These are phyloP conservation scores for Chrosomus eos DNA, from an alignment of 2,797 vertebrate genomes.

Conservation along the genomic window DNA sequence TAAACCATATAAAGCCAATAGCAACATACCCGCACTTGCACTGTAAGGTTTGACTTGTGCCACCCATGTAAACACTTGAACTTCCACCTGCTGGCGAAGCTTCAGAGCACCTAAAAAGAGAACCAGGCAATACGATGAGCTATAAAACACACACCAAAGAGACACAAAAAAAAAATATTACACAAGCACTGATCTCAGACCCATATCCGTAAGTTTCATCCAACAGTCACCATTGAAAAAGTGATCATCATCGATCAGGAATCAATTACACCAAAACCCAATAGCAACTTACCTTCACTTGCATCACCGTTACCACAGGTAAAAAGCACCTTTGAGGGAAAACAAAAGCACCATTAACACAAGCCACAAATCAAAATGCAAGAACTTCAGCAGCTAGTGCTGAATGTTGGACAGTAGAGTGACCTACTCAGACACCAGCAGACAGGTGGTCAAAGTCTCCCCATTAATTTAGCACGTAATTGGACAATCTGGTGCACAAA, in stretches of 20 bases:
- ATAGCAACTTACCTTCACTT: slow-evolving; percentile 50
- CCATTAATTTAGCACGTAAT: slow-evolving; percentile 85
- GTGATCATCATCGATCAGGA: slow-evolving; percentile 86
- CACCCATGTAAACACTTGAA: too few species aligned
- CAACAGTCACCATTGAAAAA: slow-evolving; percentile 80
- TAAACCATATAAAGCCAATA: slow-evolving; percentile 34
- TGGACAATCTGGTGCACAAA: slow-evolving; percentile 83
- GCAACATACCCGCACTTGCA: slow-evolving; percentile 52
- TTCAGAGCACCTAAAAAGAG: not conserved
- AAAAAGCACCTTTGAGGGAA: not conserved
- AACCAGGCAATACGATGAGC: not conserved
- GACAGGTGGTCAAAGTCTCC: slow-evolving; percentile 87
- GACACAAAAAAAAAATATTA: too few species aligned
- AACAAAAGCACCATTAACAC: not conserved
- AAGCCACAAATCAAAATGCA: too few species aligned
- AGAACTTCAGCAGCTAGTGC: too few species aligned
- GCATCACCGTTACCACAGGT: not conserved
- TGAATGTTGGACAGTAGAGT: slow-evolving; percentile 86
- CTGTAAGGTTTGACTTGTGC: not conserved
- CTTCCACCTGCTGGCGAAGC: not conserved
- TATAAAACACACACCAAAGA: too few species aligned
- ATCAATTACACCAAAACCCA: slow-evolving; percentile 64
- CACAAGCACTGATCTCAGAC: slow-evolving; percentile 84
- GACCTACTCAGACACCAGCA: slow-evolving; percentile 77
- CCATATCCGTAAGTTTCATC: slow-evolving; percentile 99